Percentiles rank a stretch among this genome's conserved stretches.
phyloP scores from a whole-genome alignment of 1,140 invertebrate species.

The Homalodisca vitripennis region DNA sequence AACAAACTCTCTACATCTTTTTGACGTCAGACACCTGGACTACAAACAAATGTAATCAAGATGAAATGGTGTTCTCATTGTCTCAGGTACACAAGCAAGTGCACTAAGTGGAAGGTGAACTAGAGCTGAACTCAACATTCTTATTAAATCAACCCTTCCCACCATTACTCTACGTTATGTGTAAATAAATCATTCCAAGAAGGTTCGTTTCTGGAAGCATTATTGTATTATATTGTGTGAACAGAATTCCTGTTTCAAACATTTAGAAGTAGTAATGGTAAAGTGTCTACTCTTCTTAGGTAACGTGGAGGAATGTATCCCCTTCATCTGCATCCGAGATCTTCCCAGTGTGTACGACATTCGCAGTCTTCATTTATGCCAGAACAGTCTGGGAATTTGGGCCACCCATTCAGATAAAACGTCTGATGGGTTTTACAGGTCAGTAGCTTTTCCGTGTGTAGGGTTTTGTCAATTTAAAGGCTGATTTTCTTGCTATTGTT shows the following conservation, averaged over 20 bases:
- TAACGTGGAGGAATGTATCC: neutral
- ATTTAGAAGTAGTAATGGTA: neutral
- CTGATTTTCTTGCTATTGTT: too few relatives aligned
- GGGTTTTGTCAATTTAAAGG: too few relatives aligned
- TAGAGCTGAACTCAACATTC: neutral
- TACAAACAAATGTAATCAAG: too few relatives aligned
- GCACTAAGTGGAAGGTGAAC: too few relatives aligned
- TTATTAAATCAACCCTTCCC: neutral
- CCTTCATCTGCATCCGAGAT: neutral
- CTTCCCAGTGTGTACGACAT: neutral
- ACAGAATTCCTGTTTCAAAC: neutral
- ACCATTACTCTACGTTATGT: neutral
- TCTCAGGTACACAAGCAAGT: too few relatives aligned
- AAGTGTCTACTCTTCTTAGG: neutral
- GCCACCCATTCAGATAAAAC: neutral
- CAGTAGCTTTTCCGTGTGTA: too few relatives aligned
- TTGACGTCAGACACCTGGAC: too few relatives aligned
- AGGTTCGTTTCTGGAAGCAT: neutral
- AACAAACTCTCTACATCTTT: too few relatives aligned
- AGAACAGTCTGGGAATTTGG: neutral
- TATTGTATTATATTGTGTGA: neutral
- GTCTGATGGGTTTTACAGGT: neutral
- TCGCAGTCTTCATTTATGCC: neutral
- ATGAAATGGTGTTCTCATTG: too few relatives aligned
- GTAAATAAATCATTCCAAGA: neutral